A percentile compares a stretch with the other conserved stretches of the same genome.
Conservation (phyloP, 2,888 invertebrate genomes). For the Furcula furcula region DNA sequence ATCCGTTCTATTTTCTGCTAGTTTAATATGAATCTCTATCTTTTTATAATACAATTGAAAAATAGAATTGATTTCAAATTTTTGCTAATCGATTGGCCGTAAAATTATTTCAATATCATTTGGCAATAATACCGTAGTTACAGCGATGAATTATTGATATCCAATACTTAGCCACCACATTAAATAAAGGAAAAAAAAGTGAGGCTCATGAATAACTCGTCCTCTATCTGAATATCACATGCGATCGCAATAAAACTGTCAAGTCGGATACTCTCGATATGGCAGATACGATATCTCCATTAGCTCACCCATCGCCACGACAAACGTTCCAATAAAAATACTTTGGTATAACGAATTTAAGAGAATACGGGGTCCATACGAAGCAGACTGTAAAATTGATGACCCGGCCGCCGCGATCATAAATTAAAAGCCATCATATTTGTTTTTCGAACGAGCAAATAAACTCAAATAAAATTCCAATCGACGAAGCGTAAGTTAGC, state of each 20-base stretch:
- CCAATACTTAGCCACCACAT: constrained; percentile 1
- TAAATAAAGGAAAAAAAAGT: too few relatives aligned
- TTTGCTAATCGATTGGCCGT: too few relatives aligned
- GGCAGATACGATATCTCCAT: constrained; percentile 75
- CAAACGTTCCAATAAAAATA: constrained; percentile 51
- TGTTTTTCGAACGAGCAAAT: constrained; percentile 68
- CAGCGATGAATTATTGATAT: neutral
- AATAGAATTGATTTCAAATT: too few relatives aligned
- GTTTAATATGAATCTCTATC: too few relatives aligned
- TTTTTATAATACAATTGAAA: too few relatives aligned
- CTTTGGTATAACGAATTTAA: constrained; percentile 52
- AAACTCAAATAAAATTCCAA: constrained; percentile 75
- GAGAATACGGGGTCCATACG: constrained; percentile 27
- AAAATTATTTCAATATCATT: too few relatives aligned
- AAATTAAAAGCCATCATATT: constrained; percentile 78
- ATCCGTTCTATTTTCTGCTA: too few relatives aligned
- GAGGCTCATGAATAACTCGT: constrained; percentile 42
- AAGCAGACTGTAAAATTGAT: constrained; percentile 43
- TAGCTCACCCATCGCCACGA: constrained; percentile 64
- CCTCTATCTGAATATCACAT: constrained; percentile 59
- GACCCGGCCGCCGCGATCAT: constrained; percentile 56
- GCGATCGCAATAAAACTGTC: constrained; percentile 74
- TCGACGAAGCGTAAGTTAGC: constrained; percentile 69
- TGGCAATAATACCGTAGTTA: too few relatives aligned
- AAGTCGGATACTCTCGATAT: constrained; percentile 66